Evolutionary conservation across 1,140 invertebrate species (phyloP).

Genomic region (Drosophila tropicalis): DNA sequence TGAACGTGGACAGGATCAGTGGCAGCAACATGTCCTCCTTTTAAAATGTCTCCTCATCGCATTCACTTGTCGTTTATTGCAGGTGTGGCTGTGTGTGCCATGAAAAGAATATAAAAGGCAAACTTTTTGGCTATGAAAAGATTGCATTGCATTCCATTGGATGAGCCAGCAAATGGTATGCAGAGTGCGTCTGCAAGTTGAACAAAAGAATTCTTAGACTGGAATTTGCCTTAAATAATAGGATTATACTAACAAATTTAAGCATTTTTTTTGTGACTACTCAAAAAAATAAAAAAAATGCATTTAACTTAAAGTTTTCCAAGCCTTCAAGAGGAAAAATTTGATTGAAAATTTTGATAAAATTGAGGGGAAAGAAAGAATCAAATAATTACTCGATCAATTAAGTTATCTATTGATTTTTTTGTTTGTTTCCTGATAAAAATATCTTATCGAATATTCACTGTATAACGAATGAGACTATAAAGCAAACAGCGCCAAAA

Average conservation of each 20-base stretch:
- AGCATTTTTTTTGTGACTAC: no score
- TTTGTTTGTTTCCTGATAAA: background rate
- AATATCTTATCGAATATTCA: conserved; percentile 17
- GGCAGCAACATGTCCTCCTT: conserved; percentile 50
- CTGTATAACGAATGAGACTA: conserved; percentile 48
- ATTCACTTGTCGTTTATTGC: conserved; percentile 38
- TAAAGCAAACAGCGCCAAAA: conserved; percentile 70
- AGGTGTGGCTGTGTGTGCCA: conserved; percentile 34
- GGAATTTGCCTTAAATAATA: no score
- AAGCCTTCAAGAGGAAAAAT: no score
- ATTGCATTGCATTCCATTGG: conserved; percentile 44
- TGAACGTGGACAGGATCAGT: conserved; percentile 4
- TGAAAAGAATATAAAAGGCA: conserved; percentile 51
- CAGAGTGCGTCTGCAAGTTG: background rate
- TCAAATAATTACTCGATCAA: background rate
- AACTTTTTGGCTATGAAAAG: conserved; percentile 57
- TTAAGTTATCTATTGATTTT: background rate
- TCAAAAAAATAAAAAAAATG: no score
- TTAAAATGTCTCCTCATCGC: conserved; percentile 27
- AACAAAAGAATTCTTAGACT: background rate
- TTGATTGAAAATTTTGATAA: no score
- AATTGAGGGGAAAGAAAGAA: no score
- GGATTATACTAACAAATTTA: no score
- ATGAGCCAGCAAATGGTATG: conserved; percentile 15
- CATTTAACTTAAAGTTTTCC: no score